A percentile compares a stretch with the other conserved stretches of the same genome.
Conservation (phyloP, 2,113 vertebrate genomes). For the Hyla sarda region DNA sequence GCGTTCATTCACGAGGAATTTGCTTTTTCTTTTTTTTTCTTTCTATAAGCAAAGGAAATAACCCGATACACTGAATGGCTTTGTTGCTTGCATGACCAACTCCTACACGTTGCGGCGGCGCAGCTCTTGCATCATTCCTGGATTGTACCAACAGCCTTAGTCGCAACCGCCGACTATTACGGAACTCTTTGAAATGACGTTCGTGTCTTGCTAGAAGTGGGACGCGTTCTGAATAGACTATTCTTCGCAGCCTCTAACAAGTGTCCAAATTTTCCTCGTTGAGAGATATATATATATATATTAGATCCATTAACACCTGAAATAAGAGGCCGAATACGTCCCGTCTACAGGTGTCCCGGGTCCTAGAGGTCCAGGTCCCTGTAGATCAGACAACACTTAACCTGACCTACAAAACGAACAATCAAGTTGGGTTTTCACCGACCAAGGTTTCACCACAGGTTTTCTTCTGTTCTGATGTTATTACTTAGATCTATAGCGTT, state of each 20-base stretch:
- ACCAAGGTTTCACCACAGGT: not conserved
- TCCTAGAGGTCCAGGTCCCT: not conserved
- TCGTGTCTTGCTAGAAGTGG: not conserved
- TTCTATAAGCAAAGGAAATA: not conserved
- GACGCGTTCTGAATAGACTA: not conserved
- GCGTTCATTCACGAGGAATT: not conserved
- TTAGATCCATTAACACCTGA: not conserved
- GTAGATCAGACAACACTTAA: not conserved
- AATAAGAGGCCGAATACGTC: not conserved
- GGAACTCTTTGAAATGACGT: constrained; percentile 5
- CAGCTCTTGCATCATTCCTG: not conserved
- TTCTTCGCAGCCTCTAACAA: constrained; percentile 21
- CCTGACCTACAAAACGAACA: not conserved
- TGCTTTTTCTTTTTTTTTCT: constrained; percentile 22
- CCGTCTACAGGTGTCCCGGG: not conserved
- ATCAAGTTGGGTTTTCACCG: not conserved
- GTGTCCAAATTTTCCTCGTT: constrained; percentile 11
- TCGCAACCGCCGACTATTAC: not conserved
- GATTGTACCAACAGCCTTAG: constrained; percentile 42
- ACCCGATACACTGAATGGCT: constrained; percentile 37
- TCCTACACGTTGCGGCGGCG: not conserved
- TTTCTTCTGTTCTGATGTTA: not conserved
- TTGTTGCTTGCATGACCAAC: constrained; percentile 40
- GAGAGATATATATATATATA: too few species aligned
- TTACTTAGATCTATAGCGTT: not conserved